Percentiles rank a stretch among this genome's conserved stretches.
Evolutionary conservation across 2,113 vertebrate genomes (phyloP).

Genomic region (Heliornis fulica): DNA sequence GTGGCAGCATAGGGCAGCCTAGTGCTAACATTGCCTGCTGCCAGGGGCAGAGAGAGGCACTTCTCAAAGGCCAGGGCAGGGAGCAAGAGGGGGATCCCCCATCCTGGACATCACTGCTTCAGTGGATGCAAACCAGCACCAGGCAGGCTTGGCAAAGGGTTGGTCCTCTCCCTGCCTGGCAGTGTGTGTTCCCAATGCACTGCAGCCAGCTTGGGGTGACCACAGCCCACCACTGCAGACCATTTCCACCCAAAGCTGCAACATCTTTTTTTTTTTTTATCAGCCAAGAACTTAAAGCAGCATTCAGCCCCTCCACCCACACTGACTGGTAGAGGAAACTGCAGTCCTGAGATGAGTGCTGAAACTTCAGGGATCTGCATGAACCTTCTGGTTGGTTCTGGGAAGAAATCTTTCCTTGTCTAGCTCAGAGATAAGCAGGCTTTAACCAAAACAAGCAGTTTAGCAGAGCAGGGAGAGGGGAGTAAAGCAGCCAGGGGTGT

Average conservation of each 20-base stretch:
- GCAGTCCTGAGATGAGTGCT: neutral
- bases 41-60: neutral
- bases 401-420: neutral
- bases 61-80: neutral
- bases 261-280: neutral
- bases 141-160: neutral
- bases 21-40: rapidly evolving
- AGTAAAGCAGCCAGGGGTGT: neutral
- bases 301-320: neutral
- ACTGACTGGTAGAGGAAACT: rapidly evolving
- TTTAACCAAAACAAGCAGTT: neutral
- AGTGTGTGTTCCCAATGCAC: neutral
- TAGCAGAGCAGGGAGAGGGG: neutral
- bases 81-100: neutral
- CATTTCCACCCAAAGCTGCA: neutral
- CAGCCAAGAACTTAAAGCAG: neutral
- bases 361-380: neutral
- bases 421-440: neutral
- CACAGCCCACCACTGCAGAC: neutral
- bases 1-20: neutral
- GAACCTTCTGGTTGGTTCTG: neutral
- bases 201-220: neutral
- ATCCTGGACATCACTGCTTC: neutral
- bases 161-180: neutral
- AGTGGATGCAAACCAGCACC: neutral